These are phyloP conservation scores for Pocillopora grandis DNA, from an alignment of 92 coral and sea anemone genomes.

Conservation along the genomic window DNA sequence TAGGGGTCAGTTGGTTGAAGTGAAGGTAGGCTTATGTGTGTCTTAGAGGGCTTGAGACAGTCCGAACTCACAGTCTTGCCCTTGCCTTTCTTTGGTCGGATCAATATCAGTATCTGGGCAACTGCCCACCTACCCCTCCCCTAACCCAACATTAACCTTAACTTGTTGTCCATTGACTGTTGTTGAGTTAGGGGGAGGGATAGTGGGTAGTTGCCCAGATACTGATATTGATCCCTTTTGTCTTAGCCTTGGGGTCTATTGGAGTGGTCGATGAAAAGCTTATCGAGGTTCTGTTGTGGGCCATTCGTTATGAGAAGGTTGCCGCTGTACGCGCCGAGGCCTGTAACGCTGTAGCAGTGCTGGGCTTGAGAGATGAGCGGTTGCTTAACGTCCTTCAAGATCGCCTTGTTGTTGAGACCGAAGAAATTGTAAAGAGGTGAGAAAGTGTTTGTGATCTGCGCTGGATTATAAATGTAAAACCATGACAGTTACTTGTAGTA, in stretches of 20 bases:
- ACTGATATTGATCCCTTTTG: not conserved
- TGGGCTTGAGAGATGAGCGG: constrained; percentile 83
- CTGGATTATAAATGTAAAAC: not conserved
- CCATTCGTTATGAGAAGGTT: constrained; percentile 90
- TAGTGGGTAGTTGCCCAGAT: no score
- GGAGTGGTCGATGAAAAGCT: constrained; percentile 81
- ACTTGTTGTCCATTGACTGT: no score
- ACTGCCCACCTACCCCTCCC: no score
- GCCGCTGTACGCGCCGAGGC: constrained; percentile 99
- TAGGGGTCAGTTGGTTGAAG: no score
- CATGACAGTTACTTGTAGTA: no score
- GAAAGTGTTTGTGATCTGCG: not conserved
- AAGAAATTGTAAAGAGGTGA: constrained; percentile 90
- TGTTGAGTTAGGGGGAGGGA: no score
- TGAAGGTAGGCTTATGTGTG: no score
- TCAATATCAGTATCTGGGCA: no score
- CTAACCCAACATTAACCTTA: no score
- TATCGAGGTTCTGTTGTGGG: constrained; percentile 88
- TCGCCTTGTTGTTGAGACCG: constrained; percentile 93
- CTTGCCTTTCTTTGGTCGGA: no score
- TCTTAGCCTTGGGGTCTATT: constrained; percentile 79
- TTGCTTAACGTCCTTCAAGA: constrained; percentile 91
- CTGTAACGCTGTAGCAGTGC: constrained; percentile 90
- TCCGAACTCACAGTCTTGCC: no score
- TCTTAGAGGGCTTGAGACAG: no score